These are phyloP conservation scores for Drosophila eohydei DNA, from an alignment of 2,888 invertebrate genomes.

Conservation along the genomic window DNA sequence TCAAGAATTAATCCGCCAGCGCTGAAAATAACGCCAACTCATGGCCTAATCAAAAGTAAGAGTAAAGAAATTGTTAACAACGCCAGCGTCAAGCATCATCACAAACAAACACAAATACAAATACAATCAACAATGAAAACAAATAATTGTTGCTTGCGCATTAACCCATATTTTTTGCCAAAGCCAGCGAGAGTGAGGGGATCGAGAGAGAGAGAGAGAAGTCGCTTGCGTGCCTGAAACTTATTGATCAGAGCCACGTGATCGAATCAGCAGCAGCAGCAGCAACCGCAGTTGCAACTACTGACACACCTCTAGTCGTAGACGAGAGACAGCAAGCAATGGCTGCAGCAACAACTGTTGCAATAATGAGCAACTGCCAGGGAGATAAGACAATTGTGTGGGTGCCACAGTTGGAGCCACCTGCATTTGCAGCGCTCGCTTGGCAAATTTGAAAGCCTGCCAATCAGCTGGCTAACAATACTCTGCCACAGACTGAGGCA, in stretches of 20 bases:
- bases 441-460: slow-evolving; percentile 73
- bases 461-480: slow-evolving; percentile 69
- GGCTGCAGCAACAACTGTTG: slow-evolving; percentile 48
- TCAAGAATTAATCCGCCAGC: slow-evolving; percentile 73
- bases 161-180: slow-evolving; percentile 78
- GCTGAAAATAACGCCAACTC: slow-evolving; percentile 57
- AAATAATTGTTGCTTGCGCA: slow-evolving; percentile 69
- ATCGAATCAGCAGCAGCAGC: slow-evolving; percentile 52
- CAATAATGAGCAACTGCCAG: slow-evolving; percentile 76
- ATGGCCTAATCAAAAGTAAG: slow-evolving; percentile 79
- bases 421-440: slow-evolving; percentile 58
- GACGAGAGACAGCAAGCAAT: slow-evolving; percentile 33
- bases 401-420: slow-evolving; percentile 69
- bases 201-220: slow-evolving; percentile 16
- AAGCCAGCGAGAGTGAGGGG: slow-evolving; percentile 14
- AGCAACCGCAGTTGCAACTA: slow-evolving; percentile 69
- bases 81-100: slow-evolving; percentile 22
- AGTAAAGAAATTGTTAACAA: slow-evolving; percentile 70
- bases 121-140: slow-evolving; percentile 77
- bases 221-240: slow-evolving; percentile 78
- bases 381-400: slow-evolving; percentile 69
- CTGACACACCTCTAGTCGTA: slow-evolving; percentile 80
- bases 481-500: slow-evolving; percentile 41
- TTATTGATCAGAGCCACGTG: slow-evolving; percentile 82
- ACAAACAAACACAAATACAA: slow-evolving; percentile 38